Evolutionary conservation across 2,888 invertebrate genomes (phyloP).

Genomic region (Periphyllus acericola): DNA sequence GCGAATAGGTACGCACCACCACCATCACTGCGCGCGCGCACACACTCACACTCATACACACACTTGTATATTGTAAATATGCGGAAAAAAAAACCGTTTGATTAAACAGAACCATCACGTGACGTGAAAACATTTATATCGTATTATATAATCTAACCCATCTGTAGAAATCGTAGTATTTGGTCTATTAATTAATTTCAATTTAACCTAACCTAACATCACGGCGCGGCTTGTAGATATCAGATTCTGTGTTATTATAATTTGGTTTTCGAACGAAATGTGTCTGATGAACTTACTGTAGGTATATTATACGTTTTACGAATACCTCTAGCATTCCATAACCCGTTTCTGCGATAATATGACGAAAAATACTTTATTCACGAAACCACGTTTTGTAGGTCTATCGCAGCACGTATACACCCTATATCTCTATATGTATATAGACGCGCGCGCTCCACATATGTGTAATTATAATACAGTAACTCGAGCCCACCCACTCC

Average conservation of each 20-base stretch:
- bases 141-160: no score
- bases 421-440: background rate
- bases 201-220: no score
- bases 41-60: no score
- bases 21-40: no score
- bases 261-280: no score
- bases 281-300: no score
- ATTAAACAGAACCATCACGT: background rate
- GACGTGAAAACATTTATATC: background rate
- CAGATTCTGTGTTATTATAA: no score
- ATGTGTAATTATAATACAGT: background rate
- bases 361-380: background rate
- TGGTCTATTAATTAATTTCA: no score
- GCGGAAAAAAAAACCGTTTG: background rate
- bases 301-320: no score
- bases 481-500: background rate
- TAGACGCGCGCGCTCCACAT: background rate
- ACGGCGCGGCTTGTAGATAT: no score
- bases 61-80: no score
- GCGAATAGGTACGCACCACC: background rate
- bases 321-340: background rate
- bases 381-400: background rate
- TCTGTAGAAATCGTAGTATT: no score
- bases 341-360: slow-evolving; percentile 2
- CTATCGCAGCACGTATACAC: background rate